Evolutionary conservation across 2,113 vertebrate genomes (phyloP).

Genomic region (Bothrops jararaca): DNA sequence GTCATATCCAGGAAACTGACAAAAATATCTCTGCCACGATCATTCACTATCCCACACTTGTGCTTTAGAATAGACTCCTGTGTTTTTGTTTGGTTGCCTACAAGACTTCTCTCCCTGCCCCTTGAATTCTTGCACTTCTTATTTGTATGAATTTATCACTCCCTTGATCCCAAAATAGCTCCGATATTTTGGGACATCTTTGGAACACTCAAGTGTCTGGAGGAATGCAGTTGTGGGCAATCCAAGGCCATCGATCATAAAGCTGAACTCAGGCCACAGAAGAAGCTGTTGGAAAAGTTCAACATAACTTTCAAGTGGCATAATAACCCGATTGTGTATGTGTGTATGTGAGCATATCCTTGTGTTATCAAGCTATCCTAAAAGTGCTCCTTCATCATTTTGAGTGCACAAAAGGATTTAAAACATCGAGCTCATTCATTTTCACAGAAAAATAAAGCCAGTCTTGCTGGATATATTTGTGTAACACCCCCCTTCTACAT

Average conservation of each 20-base stretch:
- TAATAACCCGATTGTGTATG: background rate
- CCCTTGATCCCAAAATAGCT: slow-evolving; percentile 37
- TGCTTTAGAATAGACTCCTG: slow-evolving; percentile 42
- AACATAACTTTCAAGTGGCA: background rate
- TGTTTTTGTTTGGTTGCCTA: slow-evolving; percentile 45
- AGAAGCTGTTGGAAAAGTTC: slow-evolving; percentile 35
- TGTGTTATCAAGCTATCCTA: background rate
- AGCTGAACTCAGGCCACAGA: slow-evolving; percentile 1
- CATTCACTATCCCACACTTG: slow-evolving; percentile 44
- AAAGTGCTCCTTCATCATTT: background rate
- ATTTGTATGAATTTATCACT: slow-evolving; percentile 41
- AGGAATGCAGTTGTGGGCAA: slow-evolving; percentile 38
- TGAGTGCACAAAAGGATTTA: background rate
- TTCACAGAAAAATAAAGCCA: background rate
- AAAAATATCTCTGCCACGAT: slow-evolving; percentile 26
- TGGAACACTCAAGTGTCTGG: slow-evolving; percentile 13
- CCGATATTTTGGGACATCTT: slow-evolving; percentile 25
- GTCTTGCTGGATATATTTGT: background rate
- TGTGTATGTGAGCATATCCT: background rate
- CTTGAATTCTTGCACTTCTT: slow-evolving; percentile 47
- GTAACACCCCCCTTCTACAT: background rate
- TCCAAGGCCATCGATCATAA: slow-evolving; percentile 24
- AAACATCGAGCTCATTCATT: background rate
- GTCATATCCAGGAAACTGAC: slow-evolving; percentile 38
- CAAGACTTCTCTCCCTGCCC: slow-evolving; percentile 31